Evolutionary conservation across 1,140 invertebrate species (phyloP).

Genomic region (Sipha flava): DNA sequence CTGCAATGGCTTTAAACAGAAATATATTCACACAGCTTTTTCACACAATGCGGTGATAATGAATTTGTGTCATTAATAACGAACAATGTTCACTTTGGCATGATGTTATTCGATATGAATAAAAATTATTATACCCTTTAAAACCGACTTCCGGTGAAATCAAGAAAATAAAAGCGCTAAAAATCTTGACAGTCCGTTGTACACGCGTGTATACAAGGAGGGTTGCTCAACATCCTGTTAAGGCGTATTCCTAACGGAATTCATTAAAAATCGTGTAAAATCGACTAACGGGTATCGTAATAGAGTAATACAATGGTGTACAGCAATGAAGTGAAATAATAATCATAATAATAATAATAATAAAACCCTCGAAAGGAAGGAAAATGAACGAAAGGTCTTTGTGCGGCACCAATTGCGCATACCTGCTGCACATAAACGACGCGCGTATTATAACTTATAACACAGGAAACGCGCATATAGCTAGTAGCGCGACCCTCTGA

Average conservation of each 20-base stretch:
- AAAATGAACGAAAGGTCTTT: slow-evolving; percentile 17
- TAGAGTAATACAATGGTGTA: not conserved
- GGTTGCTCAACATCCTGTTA: not conserved
- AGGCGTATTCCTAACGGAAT: not conserved
- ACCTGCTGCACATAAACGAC: not conserved
- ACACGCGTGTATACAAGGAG: not conserved
- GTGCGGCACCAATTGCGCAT: not conserved
- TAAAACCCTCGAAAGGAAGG: not conserved
- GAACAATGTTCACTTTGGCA: too few species aligned
- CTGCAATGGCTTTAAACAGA: too few species aligned
- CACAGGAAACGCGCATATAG: slow-evolving; percentile 15
- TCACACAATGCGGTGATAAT: too few species aligned
- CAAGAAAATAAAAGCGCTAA: not conserved
- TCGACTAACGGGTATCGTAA: not conserved
- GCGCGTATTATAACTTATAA: not conserved
- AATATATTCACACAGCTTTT: too few species aligned
- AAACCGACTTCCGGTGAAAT: not conserved
- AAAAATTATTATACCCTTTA: too few species aligned
- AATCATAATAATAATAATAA: not conserved
- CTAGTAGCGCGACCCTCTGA: not conserved
- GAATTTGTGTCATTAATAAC: too few species aligned
- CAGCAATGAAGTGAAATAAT: not conserved
- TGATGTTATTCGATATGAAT: too few species aligned
- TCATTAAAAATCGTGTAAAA: slow-evolving; percentile 16
- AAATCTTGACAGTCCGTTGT: not conserved